Base-by-base conservation (phyloP, 1,140 invertebrate genomes). In the Portunus trituberculatus region DNA sequence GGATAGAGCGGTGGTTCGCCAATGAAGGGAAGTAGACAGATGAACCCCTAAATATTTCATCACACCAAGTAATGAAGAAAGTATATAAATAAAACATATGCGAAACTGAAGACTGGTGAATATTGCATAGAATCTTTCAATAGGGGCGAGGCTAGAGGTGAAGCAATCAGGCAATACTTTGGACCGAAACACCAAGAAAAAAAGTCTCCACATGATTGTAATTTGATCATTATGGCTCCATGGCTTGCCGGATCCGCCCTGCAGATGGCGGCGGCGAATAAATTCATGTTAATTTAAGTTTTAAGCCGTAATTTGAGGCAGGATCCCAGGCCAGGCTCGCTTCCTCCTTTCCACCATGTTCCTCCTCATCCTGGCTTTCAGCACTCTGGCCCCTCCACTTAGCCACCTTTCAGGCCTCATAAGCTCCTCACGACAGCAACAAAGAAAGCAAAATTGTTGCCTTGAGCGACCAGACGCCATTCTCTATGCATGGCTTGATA, bases 361-460 rank as follows among this genome's bases (percentile, higher is more conserved):
- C 48, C 92, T 31, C n/a, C 83, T 52, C 67, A 67, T 32, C 52
- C 12, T 67, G 59, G 25, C 93, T 84, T 91, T 91, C 93, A 91
- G 31, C 59, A 28, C 89, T 90, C 83, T 84, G 76, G 59, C 88
- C 67, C 45, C 88, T 91, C 88, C 89, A 93, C 92, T 93, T 93
- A 93, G 92, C 59, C 92, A 93, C 92, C 92, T 93, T 93, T 93
- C 92, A 93, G 83, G 83, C 83, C 92, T 93, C 92, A 93, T 93
- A 93, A 93, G 59, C 92, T 93, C 92, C 92, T 86, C 10, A 86
- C 83, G 92, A 93, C 84, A 52, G 84, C 83, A 88, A 93, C 92
- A 93, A 93, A 93, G 92, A 86, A 84, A 87, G 25, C 92, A 31
- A 93, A 93, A 93, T 93, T 93, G 92, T 45, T 86, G 92, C 92